phyloP scores from a whole-genome alignment of 2,113 vertebrate species.

The Chiloscyllium plagiosum region DNA sequence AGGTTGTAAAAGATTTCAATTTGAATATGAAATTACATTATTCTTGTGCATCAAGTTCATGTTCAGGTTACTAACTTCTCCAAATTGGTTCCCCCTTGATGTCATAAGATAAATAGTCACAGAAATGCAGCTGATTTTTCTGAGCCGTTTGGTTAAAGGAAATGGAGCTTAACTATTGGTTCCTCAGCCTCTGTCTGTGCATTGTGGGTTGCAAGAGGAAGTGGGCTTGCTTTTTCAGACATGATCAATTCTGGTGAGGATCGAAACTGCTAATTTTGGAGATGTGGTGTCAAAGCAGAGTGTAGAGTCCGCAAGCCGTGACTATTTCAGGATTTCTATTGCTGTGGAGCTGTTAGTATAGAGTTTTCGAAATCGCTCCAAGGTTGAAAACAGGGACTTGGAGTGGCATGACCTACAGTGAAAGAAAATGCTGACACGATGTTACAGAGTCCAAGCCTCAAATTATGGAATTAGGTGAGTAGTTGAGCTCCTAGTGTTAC shows the following conservation, averaged over 20 bases:
- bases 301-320: not conserved
- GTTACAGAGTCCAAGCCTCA: not conserved
- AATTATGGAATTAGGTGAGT: not conserved
- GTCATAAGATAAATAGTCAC: not conserved
- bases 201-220: not conserved
- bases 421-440: not conserved
- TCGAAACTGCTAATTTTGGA: not conserved
- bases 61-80: not conserved
- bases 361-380: not conserved
- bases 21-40: not conserved
- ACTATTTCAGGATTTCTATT: not conserved
- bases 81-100: not conserved
- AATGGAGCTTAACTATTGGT: not conserved
- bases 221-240: not conserved
- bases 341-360: not conserved
- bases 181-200: no score
- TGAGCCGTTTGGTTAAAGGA: not conserved
- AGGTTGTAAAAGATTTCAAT: not conserved
- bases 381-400: not conserved
- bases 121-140: not conserved
- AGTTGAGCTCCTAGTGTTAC: not conserved
- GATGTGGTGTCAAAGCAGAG: no score
- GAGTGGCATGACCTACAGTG: not conserved
- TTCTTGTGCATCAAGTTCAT: no score
- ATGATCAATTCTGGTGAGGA: not conserved